Base-by-base conservation (phyloP, 2,888 invertebrate genomes). In the Caenorhabditis imperialis region DNA sequence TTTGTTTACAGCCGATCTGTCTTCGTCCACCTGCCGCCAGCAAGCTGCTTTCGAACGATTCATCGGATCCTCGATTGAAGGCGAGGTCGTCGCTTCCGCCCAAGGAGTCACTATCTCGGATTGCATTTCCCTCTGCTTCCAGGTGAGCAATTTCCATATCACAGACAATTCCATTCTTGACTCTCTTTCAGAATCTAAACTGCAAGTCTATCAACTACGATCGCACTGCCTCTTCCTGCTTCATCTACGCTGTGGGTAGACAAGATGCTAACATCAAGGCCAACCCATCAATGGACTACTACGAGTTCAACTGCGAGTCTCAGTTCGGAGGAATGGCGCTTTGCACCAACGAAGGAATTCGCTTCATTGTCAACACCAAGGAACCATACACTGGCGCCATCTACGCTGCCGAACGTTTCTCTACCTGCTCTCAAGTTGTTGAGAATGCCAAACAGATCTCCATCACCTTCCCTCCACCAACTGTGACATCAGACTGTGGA, bases 291-390 rank as follows among this genome's bases (percentile, higher is more conserved):
- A 84, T 81, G 75, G 88, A 88, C 71, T 88, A 84, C 74, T 88
- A 88, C 79, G 88, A 88, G 77, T 88, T 88, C 84, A 88, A 88
- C 74, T 88, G 88, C 44, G 87, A 88, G 61, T 85, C 88, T 10
- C 88, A 88, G 63, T 88, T 88, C 75, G 88, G 88, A 30, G 88
- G 88, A 54, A 88, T 88, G 88, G 88, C 88, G 22, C 77, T 88
- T 45, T 88, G 88, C 76, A 88, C 88, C 27, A 88, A 88, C 77
- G 88, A 88, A 48, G 88, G 88, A 63, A 88, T 88, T 63, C 81
- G 87, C 10, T 88, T 88, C 82, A 88, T 88, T 67, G 88, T 88
- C 63, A 88, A 88, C 81, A 88, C 88, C 62, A 88, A 88, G 72
- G 88, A 88, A 50, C 88, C 88, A 12, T 88, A 88, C 83, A 88